phyloP scores from a whole-genome alignment of 2,888 invertebrate species.

The Athalia rosae region DNA sequence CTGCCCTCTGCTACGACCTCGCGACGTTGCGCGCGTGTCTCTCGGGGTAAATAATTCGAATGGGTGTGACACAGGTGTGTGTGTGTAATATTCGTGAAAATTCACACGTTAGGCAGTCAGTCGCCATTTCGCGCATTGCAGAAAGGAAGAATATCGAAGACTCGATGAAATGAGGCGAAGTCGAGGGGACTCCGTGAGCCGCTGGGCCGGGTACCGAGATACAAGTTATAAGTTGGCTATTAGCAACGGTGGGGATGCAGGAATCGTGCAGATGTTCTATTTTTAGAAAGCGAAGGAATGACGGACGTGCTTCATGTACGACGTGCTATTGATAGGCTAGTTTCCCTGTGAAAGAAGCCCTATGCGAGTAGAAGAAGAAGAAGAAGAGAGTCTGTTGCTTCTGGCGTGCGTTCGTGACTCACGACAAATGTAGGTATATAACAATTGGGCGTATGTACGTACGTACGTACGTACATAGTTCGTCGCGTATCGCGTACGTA shows the following conservation, averaged over 20 bases:
- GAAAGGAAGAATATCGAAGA: neutral
- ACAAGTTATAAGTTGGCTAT: slow-evolving; percentile 5
- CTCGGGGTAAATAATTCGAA: too few relatives aligned
- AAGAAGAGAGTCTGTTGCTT: slow-evolving; percentile 51
- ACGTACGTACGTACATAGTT: neutral
- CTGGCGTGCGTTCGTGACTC: slow-evolving; percentile 26
- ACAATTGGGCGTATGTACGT: neutral
- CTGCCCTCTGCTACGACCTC: neutral
- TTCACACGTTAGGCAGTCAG: too few relatives aligned
- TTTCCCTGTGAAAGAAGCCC: slow-evolving; percentile 50
- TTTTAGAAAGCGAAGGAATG: slow-evolving; percentile 69
- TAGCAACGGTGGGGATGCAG: slow-evolving; percentile 27
- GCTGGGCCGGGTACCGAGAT: neutral
- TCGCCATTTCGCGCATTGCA: too few relatives aligned
- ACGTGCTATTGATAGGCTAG: slow-evolving; percentile 69
- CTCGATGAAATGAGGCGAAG: neutral
- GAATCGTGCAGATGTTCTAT: slow-evolving; percentile 55
- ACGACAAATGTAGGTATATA: slow-evolving; percentile 2
- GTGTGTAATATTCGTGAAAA: too few relatives aligned
- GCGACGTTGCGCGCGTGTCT: too few relatives aligned
- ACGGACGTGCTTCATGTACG: slow-evolving; percentile 67
- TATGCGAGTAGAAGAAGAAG: slow-evolving; percentile 33
- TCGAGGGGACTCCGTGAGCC: neutral
- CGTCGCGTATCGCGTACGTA: neutral
- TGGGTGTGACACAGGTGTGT: too few relatives aligned